Conservation (phyloP, 2,797 vertebrate species). For the Philypnodon macrostomus region DNA sequence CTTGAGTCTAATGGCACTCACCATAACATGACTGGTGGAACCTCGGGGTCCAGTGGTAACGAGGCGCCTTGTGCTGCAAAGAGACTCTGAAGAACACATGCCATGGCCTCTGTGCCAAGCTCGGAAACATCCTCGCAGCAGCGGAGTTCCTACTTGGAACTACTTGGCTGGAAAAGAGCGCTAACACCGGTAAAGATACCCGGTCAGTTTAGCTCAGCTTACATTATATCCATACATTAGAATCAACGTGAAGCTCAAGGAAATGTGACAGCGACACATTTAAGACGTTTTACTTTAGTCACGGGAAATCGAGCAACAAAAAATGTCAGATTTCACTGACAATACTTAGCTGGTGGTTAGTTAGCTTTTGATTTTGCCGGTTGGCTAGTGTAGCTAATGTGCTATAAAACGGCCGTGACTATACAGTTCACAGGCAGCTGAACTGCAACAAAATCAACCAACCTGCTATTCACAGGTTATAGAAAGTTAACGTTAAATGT, state of each 20-base stretch:
- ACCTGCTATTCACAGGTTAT: conserved; percentile 1
- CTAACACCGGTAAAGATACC: conserved; percentile 34
- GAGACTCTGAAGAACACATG: conserved; percentile 75
- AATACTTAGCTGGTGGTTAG: background rate
- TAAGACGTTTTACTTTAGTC: background rate
- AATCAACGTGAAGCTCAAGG: conserved; percentile 12
- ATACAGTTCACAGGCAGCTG: background rate
- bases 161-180: conserved; percentile 43
- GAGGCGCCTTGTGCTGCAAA: conserved; percentile 61
- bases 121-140: conserved; percentile 75
- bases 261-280: background rate
- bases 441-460: conserved; percentile 14
- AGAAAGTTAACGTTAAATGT: no score
- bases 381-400: conserved; percentile 15
- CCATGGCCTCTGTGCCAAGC: conserved; percentile 78
- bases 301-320: no score
- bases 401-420: background rate
- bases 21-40: conserved; percentile 58
- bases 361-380: conserved; percentile 13
- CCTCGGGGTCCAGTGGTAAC: conserved; percentile 59
- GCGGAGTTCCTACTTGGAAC: conserved; percentile 36
- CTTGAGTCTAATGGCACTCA: conserved; percentile 41
- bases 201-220: conserved; percentile 17
- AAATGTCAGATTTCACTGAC: conserved; percentile 11
- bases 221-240: conserved; percentile 37